These are phyloP conservation scores for Hemicrepidius hirtus DNA, from an alignment of 2,888 invertebrate species.

Conservation along the genomic window DNA sequence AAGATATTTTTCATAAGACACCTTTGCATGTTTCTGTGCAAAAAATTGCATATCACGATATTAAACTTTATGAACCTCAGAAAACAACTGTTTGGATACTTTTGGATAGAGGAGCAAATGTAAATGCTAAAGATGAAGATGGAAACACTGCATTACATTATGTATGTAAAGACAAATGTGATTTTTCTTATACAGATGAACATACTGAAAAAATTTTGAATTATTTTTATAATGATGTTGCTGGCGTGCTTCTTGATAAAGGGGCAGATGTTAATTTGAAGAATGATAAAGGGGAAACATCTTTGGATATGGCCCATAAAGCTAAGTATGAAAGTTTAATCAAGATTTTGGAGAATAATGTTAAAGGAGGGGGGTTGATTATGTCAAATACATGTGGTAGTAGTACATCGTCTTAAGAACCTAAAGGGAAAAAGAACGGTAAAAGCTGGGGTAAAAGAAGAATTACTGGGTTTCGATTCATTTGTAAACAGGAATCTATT, in stretches of 20 bases:
- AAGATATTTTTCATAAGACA: neutral
- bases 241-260: neutral
- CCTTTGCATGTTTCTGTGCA: neutral
- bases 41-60: neutral
- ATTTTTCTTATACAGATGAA: too few species aligned
- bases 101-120: neutral
- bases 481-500: too few species aligned
- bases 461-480: too few species aligned
- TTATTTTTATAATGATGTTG: neutral
- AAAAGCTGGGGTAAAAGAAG: too few species aligned
- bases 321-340: neutral
- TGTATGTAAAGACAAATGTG: too few species aligned
- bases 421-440: too few species aligned
- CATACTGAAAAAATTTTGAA: too few species aligned
- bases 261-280: neutral
- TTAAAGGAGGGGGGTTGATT: too few species aligned
- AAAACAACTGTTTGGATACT: neutral
- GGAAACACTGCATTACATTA: neutral
- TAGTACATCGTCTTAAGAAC: too few species aligned
- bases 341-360: too few species aligned
- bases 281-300: neutral
- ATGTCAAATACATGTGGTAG: too few species aligned
- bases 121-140: neutral
- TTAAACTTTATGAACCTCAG: neutral
- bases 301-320: neutral